Conservation (phyloP, 2,888 invertebrate species). For the Lepeophtheirus nordmannii region DNA sequence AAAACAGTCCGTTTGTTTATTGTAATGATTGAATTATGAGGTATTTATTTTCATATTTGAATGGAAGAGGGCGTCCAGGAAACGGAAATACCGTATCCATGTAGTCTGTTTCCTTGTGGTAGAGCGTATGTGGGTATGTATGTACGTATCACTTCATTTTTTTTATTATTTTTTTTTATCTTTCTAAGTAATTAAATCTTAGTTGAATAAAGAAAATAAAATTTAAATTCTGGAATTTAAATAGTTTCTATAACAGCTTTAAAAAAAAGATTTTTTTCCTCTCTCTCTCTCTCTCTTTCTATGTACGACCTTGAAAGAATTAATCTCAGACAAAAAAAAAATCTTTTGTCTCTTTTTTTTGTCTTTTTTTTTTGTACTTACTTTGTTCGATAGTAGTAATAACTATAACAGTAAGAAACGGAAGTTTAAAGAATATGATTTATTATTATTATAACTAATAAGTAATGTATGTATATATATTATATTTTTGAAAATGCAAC, state of each 20-base stretch:
- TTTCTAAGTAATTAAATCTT: neutral
- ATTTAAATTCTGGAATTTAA: slow-evolving; percentile 6
- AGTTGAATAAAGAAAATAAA: neutral
- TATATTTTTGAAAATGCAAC: too few relatives aligned
- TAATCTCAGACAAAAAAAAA: neutral
- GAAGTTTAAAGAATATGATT: neutral
- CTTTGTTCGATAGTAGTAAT: neutral
- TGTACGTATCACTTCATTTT: neutral
- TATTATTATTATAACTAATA: too few relatives aligned
- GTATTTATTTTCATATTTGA: too few relatives aligned
- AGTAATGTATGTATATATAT: too few relatives aligned
- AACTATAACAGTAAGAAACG: neutral
- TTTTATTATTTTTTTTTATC: neutral
- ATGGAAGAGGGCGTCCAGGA: too few relatives aligned
- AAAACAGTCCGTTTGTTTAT: too few relatives aligned
- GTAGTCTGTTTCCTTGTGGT: too few relatives aligned
- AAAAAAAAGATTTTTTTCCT: neutral
- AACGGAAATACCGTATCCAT: too few relatives aligned
- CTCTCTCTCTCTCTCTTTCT: too few relatives aligned
- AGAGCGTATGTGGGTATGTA: too few relatives aligned
- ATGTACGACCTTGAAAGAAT: neutral
- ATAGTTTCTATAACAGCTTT: neutral
- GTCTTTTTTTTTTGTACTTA: neutral
- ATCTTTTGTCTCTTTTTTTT: neutral
- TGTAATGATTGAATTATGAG: too few relatives aligned